Base-by-base conservation (phyloP, 2,797 vertebrate genomes). In the Lacerta viridis region DNA sequence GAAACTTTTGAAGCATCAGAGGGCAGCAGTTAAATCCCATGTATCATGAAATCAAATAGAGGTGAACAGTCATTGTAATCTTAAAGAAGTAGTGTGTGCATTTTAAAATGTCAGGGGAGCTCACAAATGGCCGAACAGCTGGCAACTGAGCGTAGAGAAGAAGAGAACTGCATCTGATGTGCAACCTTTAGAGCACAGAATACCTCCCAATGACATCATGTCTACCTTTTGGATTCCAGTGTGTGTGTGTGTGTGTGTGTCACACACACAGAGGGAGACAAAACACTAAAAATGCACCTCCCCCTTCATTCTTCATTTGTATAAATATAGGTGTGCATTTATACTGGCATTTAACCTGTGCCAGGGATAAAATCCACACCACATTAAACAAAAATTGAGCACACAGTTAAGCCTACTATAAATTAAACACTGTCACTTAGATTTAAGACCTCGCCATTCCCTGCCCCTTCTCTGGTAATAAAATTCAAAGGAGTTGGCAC, bases 21-120 rank as follows among this genome's bases (percentile, higher is more conserved):
- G 89, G 80, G 79, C 92, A 90, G 33, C 4, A 0, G 87, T 76
- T 93, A 88, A 68, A 33, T 90, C 94, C 92, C 91, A 93, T 36
- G 39, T 8, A 69, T 1, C 68, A 68, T 55, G 27, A 20, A 69
- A 88, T 71, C 39, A 78, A 94, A 93, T 89, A 92, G 91, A 95
- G 46, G 39, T 77, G 80, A 92, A 94, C 88, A 25, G 90, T 66
- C 83, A 0, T 2, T 41, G 80, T n/a, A 85, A 77, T 90, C 90
- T 29, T 82, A 69, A 80, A 84, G 88, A 66, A 69, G 85, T 39
- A 61, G 18, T 41, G 80, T 80, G 20, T 59, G 27, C 0, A 1
- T 64, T 61, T 20, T 72, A 66, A 85, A 75, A 85, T 55, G 18
- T 29, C 88, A 85, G n/a, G 0, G 86, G 81, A 92, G 87, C 89